Conservation (phyloP, 92 coral and sea anemone genomes). For the Phenganax marumi region DNA sequence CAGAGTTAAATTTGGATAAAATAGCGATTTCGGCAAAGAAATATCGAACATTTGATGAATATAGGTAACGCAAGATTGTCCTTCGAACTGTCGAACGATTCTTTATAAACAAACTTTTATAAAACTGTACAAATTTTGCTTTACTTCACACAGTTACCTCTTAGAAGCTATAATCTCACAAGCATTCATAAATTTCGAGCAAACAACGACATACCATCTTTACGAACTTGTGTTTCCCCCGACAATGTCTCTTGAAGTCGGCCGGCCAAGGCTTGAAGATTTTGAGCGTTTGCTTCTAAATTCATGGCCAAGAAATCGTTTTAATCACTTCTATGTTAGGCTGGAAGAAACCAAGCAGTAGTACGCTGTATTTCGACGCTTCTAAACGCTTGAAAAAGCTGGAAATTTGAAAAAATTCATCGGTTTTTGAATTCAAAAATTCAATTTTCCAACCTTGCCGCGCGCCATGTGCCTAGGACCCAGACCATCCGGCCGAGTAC, state of each 20-base stretch:
- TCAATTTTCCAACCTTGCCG: slow-evolving; percentile 25
- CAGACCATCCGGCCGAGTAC: slow-evolving; percentile 20
- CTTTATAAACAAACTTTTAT: too few relatives aligned
- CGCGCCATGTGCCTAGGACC: slow-evolving; percentile 36
- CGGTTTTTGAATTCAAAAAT: neutral
- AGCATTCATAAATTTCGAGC: neutral
- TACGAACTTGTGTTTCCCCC: slow-evolving; percentile 70
- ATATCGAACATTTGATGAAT: too few relatives aligned
- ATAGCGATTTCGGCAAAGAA: too few relatives aligned
- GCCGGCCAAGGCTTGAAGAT: slow-evolving; percentile 65
- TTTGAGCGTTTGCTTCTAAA: slow-evolving; percentile 56
- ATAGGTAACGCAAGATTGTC: too few relatives aligned
- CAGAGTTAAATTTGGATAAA: neutral
- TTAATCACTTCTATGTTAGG: neutral
- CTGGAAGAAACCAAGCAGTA: neutral
- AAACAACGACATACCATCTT: slow-evolving; percentile 65
- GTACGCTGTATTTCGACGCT: neutral
- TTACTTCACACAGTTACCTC: too few relatives aligned
- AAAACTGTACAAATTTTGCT: too few relatives aligned
- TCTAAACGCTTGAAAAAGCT: neutral
- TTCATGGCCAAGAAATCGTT: slow-evolving; percentile 13
- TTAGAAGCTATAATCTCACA: too few relatives aligned
- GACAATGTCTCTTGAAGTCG: slow-evolving; percentile 77
- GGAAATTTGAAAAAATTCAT: neutral
- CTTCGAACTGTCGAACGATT: too few relatives aligned